A percentile compares a stretch with the other conserved stretches of the same genome.
phyloP scores from a whole-genome alignment of 2,113 vertebrate species.

The Podiceps cristatus region DNA sequence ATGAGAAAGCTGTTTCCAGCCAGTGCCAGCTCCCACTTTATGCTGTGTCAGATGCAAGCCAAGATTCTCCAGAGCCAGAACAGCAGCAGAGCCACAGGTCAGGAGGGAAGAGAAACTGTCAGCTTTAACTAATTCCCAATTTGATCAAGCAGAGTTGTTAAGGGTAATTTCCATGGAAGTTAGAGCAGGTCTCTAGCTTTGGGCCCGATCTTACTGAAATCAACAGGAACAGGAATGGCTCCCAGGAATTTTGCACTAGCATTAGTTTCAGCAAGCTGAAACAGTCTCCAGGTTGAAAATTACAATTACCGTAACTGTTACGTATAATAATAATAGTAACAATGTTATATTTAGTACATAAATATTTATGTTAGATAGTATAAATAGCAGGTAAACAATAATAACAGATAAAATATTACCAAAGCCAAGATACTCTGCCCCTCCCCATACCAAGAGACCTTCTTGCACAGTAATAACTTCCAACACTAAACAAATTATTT shows the following conservation, averaged over 20 bases:
- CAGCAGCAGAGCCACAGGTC: not conserved
- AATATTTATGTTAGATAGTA: not conserved
- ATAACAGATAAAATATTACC: not conserved
- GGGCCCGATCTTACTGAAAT: not conserved
- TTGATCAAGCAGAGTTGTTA: not conserved
- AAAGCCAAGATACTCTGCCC: not conserved
- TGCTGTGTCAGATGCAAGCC: slow-evolving; percentile 20
- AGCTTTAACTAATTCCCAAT: not conserved
- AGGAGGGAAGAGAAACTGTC: not conserved
- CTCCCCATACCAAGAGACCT: not conserved
- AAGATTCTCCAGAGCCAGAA: not conserved
- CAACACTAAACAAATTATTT: not conserved
- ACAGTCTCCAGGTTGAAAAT: not conserved
- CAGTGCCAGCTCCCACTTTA: not conserved
- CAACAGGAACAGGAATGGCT: not conserved
- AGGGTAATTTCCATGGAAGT: not conserved
- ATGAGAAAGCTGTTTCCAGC: not conserved
- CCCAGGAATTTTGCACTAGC: not conserved
- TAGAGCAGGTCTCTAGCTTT: not conserved
- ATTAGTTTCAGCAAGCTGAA: not conserved
- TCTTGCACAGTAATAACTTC: not conserved
- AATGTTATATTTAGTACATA: not conserved
- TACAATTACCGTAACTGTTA: not conserved
- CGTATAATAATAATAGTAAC: not conserved
- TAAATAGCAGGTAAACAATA: not conserved